These are phyloP conservation scores for Apis cerana DNA, from an alignment of 1,140 invertebrate species.

Conservation along the genomic window DNA sequence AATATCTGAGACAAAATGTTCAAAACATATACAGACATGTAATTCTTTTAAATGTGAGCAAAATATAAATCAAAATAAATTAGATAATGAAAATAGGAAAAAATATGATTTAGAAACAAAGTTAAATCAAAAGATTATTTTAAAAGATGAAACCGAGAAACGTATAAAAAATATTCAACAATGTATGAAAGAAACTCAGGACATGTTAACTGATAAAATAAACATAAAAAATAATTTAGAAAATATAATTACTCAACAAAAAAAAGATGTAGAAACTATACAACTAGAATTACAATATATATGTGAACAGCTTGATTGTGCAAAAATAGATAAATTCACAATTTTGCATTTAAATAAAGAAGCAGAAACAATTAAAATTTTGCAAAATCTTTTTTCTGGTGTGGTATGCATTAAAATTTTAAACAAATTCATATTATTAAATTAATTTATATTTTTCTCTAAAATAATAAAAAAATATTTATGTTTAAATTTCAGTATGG, in stretches of 20 bases:
- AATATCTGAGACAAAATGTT: constrained; percentile 91
- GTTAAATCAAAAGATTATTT: constrained; percentile 85
- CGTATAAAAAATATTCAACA: constrained; percentile 89
- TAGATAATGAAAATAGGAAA: constrained; percentile 92
- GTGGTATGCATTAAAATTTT: constrained; percentile 84
- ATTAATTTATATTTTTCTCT: background rate
- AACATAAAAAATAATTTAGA: constrained; percentile 85
- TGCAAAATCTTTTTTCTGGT: constrained; percentile 95
- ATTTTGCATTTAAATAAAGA: constrained; percentile 94
- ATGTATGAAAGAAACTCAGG: constrained; percentile 77
- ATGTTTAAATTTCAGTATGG: constrained; percentile 86
- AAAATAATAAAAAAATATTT: background rate
- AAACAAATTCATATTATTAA: background rate
- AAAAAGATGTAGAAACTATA: constrained; percentile 89
- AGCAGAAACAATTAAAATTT: constrained; percentile 96
- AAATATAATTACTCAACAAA: constrained; percentile 91
- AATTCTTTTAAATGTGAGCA: constrained; percentile 95
- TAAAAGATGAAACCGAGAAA: constrained; percentile 90
- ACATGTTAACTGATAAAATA: constrained; percentile 89
- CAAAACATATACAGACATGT: constrained; percentile 90
- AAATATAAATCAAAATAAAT: constrained; percentile 93
- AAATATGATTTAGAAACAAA: constrained; percentile 91
- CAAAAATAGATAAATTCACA: constrained; percentile 96
- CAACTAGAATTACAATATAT: constrained; percentile 89
- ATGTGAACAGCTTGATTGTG: constrained; percentile 93